Evolutionary conservation across 2,113 vertebrate species (phyloP), one percentile per base, ranked within the genome.

Genomic region (Psittacara wagleri): DNA sequence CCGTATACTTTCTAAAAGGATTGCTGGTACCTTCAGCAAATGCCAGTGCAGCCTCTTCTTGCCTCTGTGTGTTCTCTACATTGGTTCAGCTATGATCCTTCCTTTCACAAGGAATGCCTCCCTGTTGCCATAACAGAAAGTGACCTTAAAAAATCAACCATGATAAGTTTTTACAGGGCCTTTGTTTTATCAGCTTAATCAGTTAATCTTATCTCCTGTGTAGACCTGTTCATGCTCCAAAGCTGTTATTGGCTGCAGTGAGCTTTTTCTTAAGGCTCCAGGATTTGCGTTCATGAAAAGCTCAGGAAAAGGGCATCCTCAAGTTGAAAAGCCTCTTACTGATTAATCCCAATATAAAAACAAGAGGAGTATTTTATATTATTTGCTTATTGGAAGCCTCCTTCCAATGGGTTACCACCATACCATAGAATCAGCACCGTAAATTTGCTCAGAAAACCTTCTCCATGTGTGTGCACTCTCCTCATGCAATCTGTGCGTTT

Each of bases 91-190:
- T 48, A 62, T 6, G 16, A 87, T 29, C 73, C 43, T n/a, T 79
- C 31, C 29, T 81, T 84, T 78, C 57, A 31, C 31, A 88, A 44
- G 54, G 24, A 73, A 7, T 2, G 39, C 10, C 76, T 33, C 80
- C 80, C 48, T 83, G 54, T 44, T 91, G 76, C 67, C 44, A 64
- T 9, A 66, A 76, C 13, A 90, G 62, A 66, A 79, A 68, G 33
- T 41, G 59, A 85, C 80, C 57, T 92, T 95, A 83, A 90, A 86
- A 94, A 94, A 93, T 61, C 51, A 91, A 67, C 69, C 33, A 35
- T 39, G 22, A 92, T 57, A 91, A 89, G 17, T 68, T 75, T 86
- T 87, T 75, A 77, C n/a, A 5, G 25, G 31, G 77, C 31, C n/a
- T 91, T 79, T 84, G n/a, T 59, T 86, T 84, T 49, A 70, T 55